Evolutionary conservation across 1,140 invertebrate genomes (phyloP), one percentile per base, ranked within the genome.

Genomic region (Saccostrea echinata): DNA sequence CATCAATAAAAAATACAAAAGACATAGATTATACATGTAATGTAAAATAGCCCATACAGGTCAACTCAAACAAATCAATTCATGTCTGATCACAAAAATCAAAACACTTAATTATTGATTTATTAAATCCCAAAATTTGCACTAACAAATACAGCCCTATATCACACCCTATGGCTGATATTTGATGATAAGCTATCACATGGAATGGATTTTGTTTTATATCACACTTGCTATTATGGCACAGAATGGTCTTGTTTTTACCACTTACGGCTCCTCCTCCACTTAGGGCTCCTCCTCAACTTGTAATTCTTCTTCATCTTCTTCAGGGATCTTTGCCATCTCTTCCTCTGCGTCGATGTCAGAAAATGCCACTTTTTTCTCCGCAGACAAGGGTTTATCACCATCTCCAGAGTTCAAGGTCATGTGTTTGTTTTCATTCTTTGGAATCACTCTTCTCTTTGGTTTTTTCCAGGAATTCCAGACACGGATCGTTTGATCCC

Each of bases 381-480:
- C 88, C 81, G 30, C 84, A 81, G 83, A 88, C 68, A 43, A 55
- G n/a, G 35, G 30, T 53, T 89, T 88, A 86, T 82, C 85, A 21
- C 18, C 84, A 0, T 89, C 89, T 57, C 64, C 55, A 52, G 43
- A 35, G 6, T 52, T 53, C 1, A 53, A 21, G 4, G 71, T 30
- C n/a, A 88, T 88, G 61, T 71, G 76, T 85, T 87, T 84, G n/a
- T 84, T 71, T 81, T 86, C 82, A 51, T 71, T 84, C 30, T 84
- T 87, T 52, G 84, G 52, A 68, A 51, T 86, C 30, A 80, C 27
- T 88, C 91, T 92, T 33, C 90, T 85, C 43, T 91, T 92, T 53
- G 92, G 92, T 83, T 91, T 91, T 87, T 93, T 94, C 93, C 93
- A 95, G 21, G 94, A 92, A 89, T 95, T 95, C 94, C 94, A 95